A percentile compares a stretch with the other conserved stretches of the same genome.
These are phyloP conservation scores for Trididemnum nubilum DNA, from an alignment of 23 tunicate species.

Conservation along the genomic window DNA sequence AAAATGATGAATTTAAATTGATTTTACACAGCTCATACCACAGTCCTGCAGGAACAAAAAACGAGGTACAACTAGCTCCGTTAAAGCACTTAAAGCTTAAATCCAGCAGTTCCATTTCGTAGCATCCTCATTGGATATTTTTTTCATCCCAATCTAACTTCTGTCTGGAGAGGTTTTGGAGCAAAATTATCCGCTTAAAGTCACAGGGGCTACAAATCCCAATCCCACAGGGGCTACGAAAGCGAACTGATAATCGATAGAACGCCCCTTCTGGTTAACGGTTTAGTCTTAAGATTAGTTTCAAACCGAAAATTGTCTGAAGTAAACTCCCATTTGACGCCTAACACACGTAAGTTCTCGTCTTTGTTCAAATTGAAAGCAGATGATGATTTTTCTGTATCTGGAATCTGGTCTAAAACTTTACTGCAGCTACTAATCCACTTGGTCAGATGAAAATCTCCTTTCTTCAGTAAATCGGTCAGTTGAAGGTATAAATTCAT, in stretches of 20 bases:
- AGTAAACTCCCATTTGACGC: background rate
- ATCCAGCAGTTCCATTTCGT: background rate
- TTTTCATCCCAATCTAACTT: background rate
- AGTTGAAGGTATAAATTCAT: background rate
- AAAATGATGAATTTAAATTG: background rate
- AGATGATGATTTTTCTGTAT: background rate
- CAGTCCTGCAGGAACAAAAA: background rate
- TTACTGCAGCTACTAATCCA: background rate
- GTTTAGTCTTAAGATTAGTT: background rate
- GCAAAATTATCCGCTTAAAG: background rate
- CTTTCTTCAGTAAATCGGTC: background rate
- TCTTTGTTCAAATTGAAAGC: background rate
- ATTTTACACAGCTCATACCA: background rate
- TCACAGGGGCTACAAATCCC: background rate
- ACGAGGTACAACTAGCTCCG: background rate
- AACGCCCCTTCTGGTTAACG: too few relatives aligned
- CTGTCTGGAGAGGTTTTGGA: background rate
- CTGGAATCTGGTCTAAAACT: background rate
- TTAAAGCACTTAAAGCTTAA: background rate
- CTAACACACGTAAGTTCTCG: background rate
- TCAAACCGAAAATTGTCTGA: background rate
- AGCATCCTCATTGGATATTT: background rate
- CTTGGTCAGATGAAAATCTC: background rate
- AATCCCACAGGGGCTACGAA: too few relatives aligned
- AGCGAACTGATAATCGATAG: too few relatives aligned